phyloP scores from a whole-genome alignment of 2,888 invertebrate genomes.

The Sinohyriopsis cumingii region DNA sequence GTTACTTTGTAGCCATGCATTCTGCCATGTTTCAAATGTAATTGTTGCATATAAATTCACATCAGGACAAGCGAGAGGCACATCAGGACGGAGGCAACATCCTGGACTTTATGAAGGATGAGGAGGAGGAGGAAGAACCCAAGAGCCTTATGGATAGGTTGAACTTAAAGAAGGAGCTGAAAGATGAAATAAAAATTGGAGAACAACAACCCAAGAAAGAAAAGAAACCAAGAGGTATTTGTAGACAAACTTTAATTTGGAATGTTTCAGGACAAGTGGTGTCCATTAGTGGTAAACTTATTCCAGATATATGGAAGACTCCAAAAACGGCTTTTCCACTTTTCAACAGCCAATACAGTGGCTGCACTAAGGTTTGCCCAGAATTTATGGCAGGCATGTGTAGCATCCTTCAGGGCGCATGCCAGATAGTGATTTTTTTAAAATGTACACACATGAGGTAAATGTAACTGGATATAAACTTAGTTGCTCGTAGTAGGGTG shows the following conservation, averaged over 20 bases:
- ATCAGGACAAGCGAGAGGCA: conserved; percentile 5
- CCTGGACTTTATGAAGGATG: conserved; percentile 43
- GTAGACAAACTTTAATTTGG: neutral
- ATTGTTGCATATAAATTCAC: neutral
- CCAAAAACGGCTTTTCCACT: neutral
- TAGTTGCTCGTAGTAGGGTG: too few species aligned
- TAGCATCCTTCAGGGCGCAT: too few species aligned
- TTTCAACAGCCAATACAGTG: neutral
- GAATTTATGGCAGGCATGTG: too few species aligned
- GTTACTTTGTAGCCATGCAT: too few species aligned
- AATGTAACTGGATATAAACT: too few species aligned
- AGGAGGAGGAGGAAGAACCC: conserved; percentile 40
- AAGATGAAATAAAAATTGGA: conserved; percentile 23
- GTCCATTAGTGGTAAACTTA: neutral
- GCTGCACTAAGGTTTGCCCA: too few species aligned
- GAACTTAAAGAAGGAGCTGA: conserved; percentile 36
- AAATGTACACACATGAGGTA: too few species aligned
- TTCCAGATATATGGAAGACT: neutral
- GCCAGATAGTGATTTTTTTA: too few species aligned
- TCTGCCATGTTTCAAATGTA: neutral
- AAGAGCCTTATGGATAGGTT: conserved; percentile 47
- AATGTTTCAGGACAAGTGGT: neutral
- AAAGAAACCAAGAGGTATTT: conserved; percentile 12
- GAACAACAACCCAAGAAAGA: conserved; percentile 7
- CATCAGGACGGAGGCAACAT: conserved; percentile 33